These are phyloP conservation scores for Pteromalus puparum DNA, from an alignment of 1,140 invertebrate genomes.

Conservation along the genomic window DNA sequence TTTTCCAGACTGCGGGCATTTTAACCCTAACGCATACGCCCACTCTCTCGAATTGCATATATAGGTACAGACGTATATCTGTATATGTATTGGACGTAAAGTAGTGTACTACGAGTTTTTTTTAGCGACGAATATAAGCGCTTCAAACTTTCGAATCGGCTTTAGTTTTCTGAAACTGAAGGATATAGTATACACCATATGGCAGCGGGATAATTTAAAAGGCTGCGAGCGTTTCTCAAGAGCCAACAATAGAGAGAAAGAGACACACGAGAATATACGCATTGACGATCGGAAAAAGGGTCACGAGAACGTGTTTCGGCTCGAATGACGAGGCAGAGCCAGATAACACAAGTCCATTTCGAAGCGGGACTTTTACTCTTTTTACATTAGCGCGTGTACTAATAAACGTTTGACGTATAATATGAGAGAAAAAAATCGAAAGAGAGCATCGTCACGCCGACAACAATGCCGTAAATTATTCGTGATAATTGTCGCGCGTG, in stretches of 20 bases:
- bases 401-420: background rate
- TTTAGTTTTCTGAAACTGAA: too few species aligned
- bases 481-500: constrained; percentile 13
- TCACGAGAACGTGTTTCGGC: constrained; percentile 11
- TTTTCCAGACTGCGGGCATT: background rate
- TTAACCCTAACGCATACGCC: background rate
- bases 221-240: too few species aligned
- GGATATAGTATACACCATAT: too few species aligned
- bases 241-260: too few species aligned
- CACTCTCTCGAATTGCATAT: background rate
- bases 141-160: too few species aligned
- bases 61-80: background rate
- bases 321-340: constrained; percentile 18
- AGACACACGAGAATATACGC: background rate
- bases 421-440: background rate
- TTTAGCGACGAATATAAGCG: too few species aligned
- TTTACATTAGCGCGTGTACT: background rate
- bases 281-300: constrained; percentile 19
- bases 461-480: constrained; percentile 29
- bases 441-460: background rate
- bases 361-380: background rate
- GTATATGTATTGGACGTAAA: background rate
- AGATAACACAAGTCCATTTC: constrained; percentile 27
- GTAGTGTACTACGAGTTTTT: too few species aligned
- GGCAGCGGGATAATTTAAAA: too few species aligned